phyloP scores from a whole-genome alignment of 2,113 vertebrate species.

The Bufo gargarizans region DNA sequence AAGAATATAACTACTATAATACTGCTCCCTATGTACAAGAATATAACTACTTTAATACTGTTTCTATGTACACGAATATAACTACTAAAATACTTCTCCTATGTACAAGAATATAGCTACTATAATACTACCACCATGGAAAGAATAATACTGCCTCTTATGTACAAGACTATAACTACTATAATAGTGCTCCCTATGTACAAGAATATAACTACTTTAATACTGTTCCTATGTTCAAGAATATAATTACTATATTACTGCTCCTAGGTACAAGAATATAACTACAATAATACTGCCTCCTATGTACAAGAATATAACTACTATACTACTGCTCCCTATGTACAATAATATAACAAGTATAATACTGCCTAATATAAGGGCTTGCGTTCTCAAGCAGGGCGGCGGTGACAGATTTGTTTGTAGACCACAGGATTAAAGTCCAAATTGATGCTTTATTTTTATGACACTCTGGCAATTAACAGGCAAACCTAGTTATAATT shows the following conservation, averaged over 20 bases:
- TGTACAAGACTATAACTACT: conserved; percentile 2
- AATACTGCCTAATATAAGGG: background rate
- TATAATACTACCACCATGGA: background rate
- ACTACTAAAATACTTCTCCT: background rate
- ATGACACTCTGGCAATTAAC: too few relatives aligned
- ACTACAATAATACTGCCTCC: background rate
- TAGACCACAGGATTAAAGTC: too few relatives aligned
- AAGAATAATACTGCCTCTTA: background rate
- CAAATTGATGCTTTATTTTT: too few relatives aligned
- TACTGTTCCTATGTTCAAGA: background rate
- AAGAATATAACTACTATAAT: conserved; percentile 10
- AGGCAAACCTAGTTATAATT: too few relatives aligned
- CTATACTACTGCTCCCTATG: background rate
- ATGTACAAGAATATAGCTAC: conserved; percentile 2
- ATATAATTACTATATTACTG: background rate
- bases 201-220: background rate
- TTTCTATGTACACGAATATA: background rate
- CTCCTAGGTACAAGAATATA: conserved; percentile 2
- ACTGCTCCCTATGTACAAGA: background rate
- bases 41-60: conserved; percentile 16
- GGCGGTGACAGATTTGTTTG: too few relatives aligned
- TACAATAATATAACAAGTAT: conserved; percentile 10
- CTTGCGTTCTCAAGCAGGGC: too few relatives aligned
- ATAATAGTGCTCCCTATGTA: background rate
- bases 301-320: conserved; percentile 2